Evolutionary conservation across 1,140 invertebrate species (phyloP), one percentile per base, ranked within the genome.

Genomic region (Apolygus lucorum): DNA sequence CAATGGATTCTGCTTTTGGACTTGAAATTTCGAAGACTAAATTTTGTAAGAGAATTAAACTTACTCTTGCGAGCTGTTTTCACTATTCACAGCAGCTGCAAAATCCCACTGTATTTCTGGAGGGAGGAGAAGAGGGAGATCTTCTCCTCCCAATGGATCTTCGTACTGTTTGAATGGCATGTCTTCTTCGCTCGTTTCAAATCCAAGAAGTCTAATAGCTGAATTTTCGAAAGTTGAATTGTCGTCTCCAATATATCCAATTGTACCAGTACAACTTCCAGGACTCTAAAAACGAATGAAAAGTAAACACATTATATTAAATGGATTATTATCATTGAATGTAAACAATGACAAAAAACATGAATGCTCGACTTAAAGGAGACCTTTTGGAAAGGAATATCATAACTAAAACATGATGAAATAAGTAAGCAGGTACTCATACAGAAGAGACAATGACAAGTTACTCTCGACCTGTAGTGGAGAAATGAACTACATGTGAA

Each of bases 61-160:
- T 49, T 49, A 49, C 24, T 22, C 54, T 8, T 62, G 8, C 8
- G 24, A 13, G 24, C 22, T 62, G 22, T 62, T 62, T 8, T 25
- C 54, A 22, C 8, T 62, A 22, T 25, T 62, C 24, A 14, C 24
- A 8, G 14, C 54, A 25, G 24, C 8, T n/a, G n/a, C n/a, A 49
- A 49, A 49, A 21, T 73, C 74, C 78, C 77, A 78, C 72, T 78
- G 74, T 1, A 78, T 72, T 76, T 89, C 87, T 70, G 85, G 84
- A 52, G 87, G 86, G 62, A 87, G 85, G 8, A 62, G 24, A 8
- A 62, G 22, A 62, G 54, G 54, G 21, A 21, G 24, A 62, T 62
- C 21, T 4, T 62, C 54, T 13, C 8, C 24, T 13, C 14, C 8
- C 17, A 49, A 49, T 49, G 34, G 17, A 49, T 49, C 34, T n/a